A percentile compares a stretch with the other conserved stretches of the same genome.
phyloP scores from a whole-genome alignment of 2,113 vertebrate species.

The Dicrurus megarhynchus region DNA sequence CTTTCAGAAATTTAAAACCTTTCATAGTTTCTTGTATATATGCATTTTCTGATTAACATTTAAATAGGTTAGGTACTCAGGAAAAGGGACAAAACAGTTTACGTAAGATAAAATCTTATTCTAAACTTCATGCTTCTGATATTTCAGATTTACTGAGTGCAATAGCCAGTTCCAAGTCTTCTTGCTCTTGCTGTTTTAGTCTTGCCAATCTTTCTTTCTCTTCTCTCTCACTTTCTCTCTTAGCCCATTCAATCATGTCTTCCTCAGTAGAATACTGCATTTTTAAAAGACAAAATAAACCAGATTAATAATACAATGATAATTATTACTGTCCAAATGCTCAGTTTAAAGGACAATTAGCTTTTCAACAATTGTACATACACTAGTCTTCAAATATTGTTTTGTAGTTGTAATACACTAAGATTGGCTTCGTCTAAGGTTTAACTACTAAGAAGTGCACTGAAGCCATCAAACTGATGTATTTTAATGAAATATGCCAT shows the following conservation, averaged over 20 bases:
- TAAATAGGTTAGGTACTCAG: slow-evolving; percentile 66
- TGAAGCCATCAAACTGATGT: background rate
- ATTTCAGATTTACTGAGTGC: slow-evolving; percentile 99
- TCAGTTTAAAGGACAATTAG: background rate
- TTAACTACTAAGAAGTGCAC: background rate
- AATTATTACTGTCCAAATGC: background rate
- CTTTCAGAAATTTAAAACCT: slow-evolving; percentile 67
- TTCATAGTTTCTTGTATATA: slow-evolving; percentile 67
- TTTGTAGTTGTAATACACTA: background rate
- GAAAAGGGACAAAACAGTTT: slow-evolving; percentile 55
- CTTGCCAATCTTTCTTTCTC: slow-evolving; percentile 93
- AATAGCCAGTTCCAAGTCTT: slow-evolving; percentile 98
- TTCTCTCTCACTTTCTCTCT: slow-evolving; percentile 96
- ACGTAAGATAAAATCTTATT: slow-evolving; percentile 11
- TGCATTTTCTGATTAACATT: slow-evolving; percentile 70
- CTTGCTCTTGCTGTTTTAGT: slow-evolving; percentile 95
- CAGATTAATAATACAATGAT: background rate
- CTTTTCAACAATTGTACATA: background rate
- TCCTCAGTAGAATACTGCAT: slow-evolving; percentile 95
- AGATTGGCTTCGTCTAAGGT: background rate
- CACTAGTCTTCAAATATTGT: background rate
- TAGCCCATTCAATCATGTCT: slow-evolving; percentile 99
- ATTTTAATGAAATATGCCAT: background rate
- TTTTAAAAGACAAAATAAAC: slow-evolving; percentile 64
- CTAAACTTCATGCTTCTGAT: slow-evolving; percentile 84